Evolutionary conservation across 2,888 invertebrate species (phyloP).

Genomic region (Euplexia lucipara): DNA sequence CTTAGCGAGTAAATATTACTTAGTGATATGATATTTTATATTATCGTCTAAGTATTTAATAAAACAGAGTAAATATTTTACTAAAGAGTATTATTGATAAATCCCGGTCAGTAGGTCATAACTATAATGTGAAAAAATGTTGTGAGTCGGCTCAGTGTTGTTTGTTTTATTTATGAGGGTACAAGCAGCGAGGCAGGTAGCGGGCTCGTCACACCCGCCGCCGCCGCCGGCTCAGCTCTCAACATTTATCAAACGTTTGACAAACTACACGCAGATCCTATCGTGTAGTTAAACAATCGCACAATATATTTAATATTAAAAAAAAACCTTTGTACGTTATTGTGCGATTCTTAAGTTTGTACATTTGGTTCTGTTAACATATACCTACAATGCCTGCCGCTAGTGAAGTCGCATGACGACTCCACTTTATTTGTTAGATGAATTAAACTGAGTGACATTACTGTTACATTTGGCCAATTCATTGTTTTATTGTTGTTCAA

Average conservation of each 20-base stretch:
- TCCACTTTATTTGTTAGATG: conserved; percentile 46
- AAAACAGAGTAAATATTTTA: conserved; percentile 89
- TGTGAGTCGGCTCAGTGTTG: conserved; percentile 63
- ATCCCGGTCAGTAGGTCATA: conserved; percentile 79
- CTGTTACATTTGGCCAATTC: conserved; percentile 53
- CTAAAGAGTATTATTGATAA: conserved; percentile 82
- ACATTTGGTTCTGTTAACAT: conserved; percentile 36
- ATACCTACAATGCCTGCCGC: conserved; percentile 21
- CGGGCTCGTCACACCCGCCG: conserved; percentile 20
- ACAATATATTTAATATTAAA: conserved; percentile 40
- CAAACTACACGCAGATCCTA: conserved; percentile 54
- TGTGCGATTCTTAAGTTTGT: conserved; percentile 17
- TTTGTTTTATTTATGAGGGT: conserved; percentile 72
- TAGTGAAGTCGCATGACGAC: conserved; percentile 39
- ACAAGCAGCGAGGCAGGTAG: conserved; percentile 57
- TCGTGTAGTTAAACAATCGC: conserved; percentile 47
- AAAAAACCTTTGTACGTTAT: conserved; percentile 43
- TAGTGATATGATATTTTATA: conserved; percentile 88
- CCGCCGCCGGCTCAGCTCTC: conserved; percentile 19
- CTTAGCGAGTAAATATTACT: conserved; percentile 82
- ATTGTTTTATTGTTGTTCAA: conserved; percentile 56
- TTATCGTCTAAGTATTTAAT: conserved; percentile 87
- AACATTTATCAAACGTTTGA: conserved; percentile 48
- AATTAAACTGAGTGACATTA: conserved; percentile 58
- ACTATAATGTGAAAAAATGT: conserved; percentile 66